These are phyloP conservation scores for Coendou prehensilis DNA, from an alignment of 2,797 vertebrate species.

Conservation along the genomic window DNA sequence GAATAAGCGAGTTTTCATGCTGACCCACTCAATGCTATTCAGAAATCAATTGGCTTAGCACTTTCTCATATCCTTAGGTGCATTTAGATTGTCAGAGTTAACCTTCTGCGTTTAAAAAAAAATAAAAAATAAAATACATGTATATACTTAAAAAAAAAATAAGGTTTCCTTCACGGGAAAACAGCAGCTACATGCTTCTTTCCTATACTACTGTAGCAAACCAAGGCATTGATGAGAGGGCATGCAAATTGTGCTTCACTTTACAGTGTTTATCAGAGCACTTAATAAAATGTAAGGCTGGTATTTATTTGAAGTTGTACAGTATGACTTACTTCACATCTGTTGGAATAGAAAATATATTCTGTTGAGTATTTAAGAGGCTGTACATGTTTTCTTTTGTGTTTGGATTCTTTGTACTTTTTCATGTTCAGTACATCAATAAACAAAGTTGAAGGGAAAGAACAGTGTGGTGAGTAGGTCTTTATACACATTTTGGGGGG, in stretches of 20 bases:
- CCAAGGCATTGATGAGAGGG: slow-evolving; percentile 91
- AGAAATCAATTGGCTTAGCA: slow-evolving; percentile 90
- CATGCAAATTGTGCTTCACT: slow-evolving; percentile 93
- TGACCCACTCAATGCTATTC: slow-evolving; percentile 91
- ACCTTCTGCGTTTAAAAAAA: slow-evolving; percentile 87
- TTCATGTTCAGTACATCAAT: slow-evolving; percentile 99
- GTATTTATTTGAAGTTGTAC: slow-evolving; percentile 95
- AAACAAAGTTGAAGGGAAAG: slow-evolving; percentile 99
- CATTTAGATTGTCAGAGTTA: slow-evolving; percentile 90
- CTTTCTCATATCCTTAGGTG: slow-evolving; percentile 88
- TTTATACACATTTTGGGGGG: slow-evolving; percentile 75
- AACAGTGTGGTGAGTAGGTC: slow-evolving; percentile 84
- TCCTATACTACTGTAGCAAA: slow-evolving; percentile 89
- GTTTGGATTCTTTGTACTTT: slow-evolving; percentile 99
- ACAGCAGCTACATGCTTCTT: slow-evolving; percentile 89
- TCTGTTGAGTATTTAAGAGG: slow-evolving; percentile 94
- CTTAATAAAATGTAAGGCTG: slow-evolving; percentile 93
- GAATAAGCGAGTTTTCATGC: slow-evolving; percentile 92
- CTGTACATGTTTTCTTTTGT: slow-evolving; percentile 96
- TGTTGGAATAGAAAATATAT: slow-evolving; percentile 94
- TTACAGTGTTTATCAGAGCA: slow-evolving; percentile 92
- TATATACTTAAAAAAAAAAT: slow-evolving; percentile 88
- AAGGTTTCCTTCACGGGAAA: slow-evolving; percentile 85
- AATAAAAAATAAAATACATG: slow-evolving; percentile 84
- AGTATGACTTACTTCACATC: slow-evolving; percentile 94